Evolutionary conservation across 2,113 vertebrate species (phyloP).

Genomic region (Corythornis vintsioides): DNA sequence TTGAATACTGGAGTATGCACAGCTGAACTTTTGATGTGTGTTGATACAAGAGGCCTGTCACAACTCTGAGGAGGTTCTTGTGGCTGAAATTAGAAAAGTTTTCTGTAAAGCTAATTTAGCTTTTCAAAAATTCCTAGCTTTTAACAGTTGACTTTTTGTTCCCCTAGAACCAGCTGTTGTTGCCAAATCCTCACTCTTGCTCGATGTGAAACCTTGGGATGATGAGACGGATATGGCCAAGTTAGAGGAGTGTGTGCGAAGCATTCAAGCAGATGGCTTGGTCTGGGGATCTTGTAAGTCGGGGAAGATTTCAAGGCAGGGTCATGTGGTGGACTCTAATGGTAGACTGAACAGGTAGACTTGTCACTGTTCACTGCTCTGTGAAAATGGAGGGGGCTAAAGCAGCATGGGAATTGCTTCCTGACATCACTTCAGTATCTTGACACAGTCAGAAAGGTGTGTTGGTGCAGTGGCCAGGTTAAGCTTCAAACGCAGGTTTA

Average conservation of each 20-base stretch:
- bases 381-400: neutral
- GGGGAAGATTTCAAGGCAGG: neutral
- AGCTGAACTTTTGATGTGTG: rapidly evolving
- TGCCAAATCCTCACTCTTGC: constrained; percentile 92
- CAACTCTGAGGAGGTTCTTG: neutral
- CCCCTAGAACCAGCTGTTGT: constrained; percentile 88
- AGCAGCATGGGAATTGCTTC: rapidly evolving
- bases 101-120: neutral
- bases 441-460: neutral
- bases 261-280: constrained; percentile 90
- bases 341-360: rapidly evolving
- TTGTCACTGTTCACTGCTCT: neutral
- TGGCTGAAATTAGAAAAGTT: neutral
- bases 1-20: rapidly evolving
- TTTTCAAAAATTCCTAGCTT: neutral
- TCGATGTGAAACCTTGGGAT: constrained; percentile 98
- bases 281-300: constrained; percentile 96
- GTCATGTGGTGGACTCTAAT: neutral
- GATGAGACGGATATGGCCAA: constrained; percentile 96
- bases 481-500: neutral
- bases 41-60: neutral
- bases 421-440: too few relatives aligned
- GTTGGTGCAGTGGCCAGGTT: rapidly evolving
- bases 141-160: neutral
- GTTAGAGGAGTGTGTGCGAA: constrained; percentile 92